These are phyloP conservation scores for Aphis gossypii DNA, from an alignment of 1,140 invertebrate genomes.

Conservation along the genomic window DNA sequence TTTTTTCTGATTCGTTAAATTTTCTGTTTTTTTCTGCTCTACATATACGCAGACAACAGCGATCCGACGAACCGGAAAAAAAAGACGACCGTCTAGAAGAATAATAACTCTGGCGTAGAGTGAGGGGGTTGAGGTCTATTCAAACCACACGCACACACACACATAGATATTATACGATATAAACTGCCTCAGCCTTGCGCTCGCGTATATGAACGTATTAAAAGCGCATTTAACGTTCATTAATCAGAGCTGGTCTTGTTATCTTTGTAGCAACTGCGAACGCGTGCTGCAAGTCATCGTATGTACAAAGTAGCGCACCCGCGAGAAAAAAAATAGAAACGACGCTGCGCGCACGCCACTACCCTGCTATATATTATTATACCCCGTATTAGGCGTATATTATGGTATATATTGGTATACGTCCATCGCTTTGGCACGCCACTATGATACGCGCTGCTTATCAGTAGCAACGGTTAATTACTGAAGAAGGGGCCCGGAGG, in stretches of 20 bases:
- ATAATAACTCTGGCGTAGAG: neutral
- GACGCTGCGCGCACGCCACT: neutral
- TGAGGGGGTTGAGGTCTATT: neutral
- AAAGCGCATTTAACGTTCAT: conserved; percentile 55
- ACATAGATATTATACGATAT: neutral
- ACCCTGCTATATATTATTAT: neutral
- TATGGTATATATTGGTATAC: neutral
- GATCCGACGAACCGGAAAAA: conserved; percentile 37
- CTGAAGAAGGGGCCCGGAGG: neutral
- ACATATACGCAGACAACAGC: neutral
- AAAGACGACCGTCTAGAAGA: neutral
- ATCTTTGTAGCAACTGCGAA: neutral
- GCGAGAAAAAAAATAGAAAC: neutral
- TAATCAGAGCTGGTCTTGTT: conserved; percentile 54
- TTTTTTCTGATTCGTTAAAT: neutral
- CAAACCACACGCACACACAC: neutral
- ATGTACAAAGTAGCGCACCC: neutral
- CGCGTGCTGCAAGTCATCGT: conserved; percentile 46
- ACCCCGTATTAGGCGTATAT: conserved; percentile 13
- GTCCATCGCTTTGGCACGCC: neutral
- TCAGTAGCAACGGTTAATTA: conserved; percentile 15
- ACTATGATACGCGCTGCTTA: conserved; percentile 2
- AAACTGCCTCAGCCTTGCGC: neutral
- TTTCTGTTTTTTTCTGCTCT: conserved; percentile 16
- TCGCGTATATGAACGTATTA: conserved; percentile 41